Evolutionary conservation across 2,113 vertebrate genomes (phyloP), one percentile per base, ranked within the genome.

Genomic region (Pampusana beccarii): DNA sequence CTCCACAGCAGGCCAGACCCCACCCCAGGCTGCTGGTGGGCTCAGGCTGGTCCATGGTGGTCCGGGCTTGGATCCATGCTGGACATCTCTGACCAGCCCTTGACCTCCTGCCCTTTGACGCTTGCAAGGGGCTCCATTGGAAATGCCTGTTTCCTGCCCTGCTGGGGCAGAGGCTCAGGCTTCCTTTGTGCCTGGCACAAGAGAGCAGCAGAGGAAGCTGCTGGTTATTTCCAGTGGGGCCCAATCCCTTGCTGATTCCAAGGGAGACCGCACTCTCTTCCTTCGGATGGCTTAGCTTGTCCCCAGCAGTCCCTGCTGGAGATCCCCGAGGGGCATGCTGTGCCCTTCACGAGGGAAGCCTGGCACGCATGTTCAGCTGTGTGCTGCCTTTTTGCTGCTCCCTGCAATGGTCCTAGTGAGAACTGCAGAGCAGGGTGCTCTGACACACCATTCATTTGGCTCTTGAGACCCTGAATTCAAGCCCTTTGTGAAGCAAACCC

Each of bases 351-450:
- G 1, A 44, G 77, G 36, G 36, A 46, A 46, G 40, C 53, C 29
- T 28, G 17, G 36, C 25, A 5, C 1, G 0, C 0, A 0, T 0
- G 0, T 53, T 79, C 0, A 0, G 62, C 26, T n/a, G 3, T 0
- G 0, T 62, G 24, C 62, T 88, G 62, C 72, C 61, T 38, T 80
- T 74, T 26, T 81, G 72, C 75, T 89, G 50, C 77, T 85, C 9
- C 67, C 24, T 70, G 42, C 42, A n/a, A 13, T 4, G 19, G 7
- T 44, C 67, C 38, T 33, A 69, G 77, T 40, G 50, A 78, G 65
- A 86, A 9, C 54, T 70, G 38, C 81, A 86, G 73, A 44, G 21
- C 54, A 9, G 64, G 61, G 53, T 66, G 67, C 75, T 86, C 46
- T 38, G 46, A 38, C 44, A 18, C 0, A 0, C 56, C 61, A n/a